Percentiles rank a stretch among this genome's conserved stretches.
Conservation (phyloP, 2,888 invertebrate genomes). For the Andrena hattorfiana region DNA sequence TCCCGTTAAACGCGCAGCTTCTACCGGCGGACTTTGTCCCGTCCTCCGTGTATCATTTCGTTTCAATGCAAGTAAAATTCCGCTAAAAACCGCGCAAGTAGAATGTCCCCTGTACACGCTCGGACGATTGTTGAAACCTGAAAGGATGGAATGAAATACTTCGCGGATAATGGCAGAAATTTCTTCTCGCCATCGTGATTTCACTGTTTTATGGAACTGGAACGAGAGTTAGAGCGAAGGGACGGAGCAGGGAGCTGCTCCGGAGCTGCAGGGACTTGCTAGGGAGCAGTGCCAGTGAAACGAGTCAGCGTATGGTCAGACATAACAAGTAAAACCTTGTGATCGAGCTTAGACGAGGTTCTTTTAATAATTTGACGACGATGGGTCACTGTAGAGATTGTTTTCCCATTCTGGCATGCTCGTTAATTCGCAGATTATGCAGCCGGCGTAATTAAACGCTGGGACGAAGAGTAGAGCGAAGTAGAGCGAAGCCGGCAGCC, state of each 20-base stretch:
- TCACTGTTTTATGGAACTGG: too few species aligned
- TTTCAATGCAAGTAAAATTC: neutral
- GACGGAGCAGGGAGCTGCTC: too few species aligned
- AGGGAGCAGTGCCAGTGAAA: neutral
- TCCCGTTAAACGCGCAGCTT: conserved; percentile 1
- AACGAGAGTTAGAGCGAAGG: neutral
- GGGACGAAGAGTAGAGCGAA: neutral
- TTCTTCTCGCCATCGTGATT: too few species aligned
- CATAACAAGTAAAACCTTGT: too few species aligned
- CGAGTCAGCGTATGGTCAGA: neutral
- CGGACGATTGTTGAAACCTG: too few species aligned
- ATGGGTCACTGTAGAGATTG: neutral
- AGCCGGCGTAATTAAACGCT: neutral
- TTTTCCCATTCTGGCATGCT: neutral
- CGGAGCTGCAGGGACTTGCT: too few species aligned
- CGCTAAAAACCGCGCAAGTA: too few species aligned
- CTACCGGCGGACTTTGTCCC: neutral
- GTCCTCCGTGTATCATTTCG: neutral
- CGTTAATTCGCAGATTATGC: neutral
- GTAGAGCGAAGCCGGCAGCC: neutral
- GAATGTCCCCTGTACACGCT: too few species aligned
- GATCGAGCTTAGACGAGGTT: too few species aligned
- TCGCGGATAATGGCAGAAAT: too few species aligned
- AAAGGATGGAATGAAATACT: too few species aligned
- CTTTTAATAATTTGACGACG: neutral